Conservation (phyloP, 2,888 invertebrate species). For the Onchidella celtica region DNA sequence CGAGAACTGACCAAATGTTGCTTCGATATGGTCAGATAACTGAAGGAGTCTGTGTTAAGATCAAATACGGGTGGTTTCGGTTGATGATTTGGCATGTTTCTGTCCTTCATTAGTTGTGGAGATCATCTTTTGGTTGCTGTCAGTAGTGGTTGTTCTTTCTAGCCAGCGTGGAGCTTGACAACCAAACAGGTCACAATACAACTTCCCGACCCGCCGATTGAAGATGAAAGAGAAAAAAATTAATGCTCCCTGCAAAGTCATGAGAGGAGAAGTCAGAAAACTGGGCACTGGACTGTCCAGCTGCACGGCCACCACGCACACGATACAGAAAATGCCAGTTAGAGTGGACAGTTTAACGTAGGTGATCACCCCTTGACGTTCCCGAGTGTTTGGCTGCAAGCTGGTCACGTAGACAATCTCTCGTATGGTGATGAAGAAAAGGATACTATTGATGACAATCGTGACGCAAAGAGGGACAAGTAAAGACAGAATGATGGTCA, state of each 20-base stretch:
- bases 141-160: no score
- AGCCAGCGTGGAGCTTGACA: no score
- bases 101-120: no score
- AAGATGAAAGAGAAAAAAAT: slow-evolving; percentile 56
- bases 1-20: no score
- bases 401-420: slow-evolving; percentile 48
- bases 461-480: slow-evolving; percentile 49
- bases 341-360: slow-evolving; percentile 57
- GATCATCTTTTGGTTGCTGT: no score
- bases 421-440: slow-evolving; percentile 53
- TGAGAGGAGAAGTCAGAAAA: slow-evolving; percentile 41
- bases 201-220: slow-evolving; percentile 50
- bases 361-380: no score
- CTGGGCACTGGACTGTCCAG: not conserved
- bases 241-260: slow-evolving; percentile 56
- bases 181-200: slow-evolving; percentile 44
- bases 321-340: slow-evolving; percentile 54
- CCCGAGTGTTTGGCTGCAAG: not conserved
- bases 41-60: no score
- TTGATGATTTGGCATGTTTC: no score
- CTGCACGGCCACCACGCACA: slow-evolving; percentile 48
- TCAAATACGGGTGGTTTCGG: no score
- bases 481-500: not conserved
- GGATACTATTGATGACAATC: slow-evolving; percentile 47
- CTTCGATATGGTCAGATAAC: no score